phyloP scores from a whole-genome alignment of 2,113 vertebrate species.

The Gyps fulvus region DNA sequence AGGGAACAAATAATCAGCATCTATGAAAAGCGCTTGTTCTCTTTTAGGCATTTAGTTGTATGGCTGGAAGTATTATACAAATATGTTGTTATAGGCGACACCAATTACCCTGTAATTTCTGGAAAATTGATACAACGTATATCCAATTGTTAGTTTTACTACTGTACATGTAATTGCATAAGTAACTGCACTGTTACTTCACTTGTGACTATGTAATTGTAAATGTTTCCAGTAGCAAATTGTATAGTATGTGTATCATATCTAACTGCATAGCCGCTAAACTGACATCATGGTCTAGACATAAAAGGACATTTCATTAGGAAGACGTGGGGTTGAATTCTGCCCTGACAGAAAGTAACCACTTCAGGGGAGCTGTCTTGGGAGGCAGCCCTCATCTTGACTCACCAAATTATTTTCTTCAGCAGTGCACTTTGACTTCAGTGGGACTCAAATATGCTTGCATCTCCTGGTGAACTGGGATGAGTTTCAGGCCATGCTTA shows the following conservation, averaged over 20 bases:
- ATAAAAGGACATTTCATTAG: background rate
- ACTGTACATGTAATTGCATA: background rate
- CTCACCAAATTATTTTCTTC: background rate
- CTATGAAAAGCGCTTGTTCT: background rate
- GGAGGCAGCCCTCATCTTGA: background rate
- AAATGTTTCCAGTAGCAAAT: background rate
- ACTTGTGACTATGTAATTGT: background rate
- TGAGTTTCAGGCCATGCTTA: background rate
- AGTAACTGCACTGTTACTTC: slow-evolving; percentile 19
- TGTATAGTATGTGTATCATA: background rate
- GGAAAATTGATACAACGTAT: background rate
- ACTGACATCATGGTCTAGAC: background rate
- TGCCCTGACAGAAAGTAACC: background rate
- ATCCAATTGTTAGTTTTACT: slow-evolving; percentile 9
- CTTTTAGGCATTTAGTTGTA: background rate
- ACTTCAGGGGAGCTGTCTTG: background rate
- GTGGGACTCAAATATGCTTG: background rate
- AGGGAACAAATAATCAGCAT: background rate
- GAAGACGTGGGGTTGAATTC: background rate
- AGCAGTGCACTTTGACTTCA: slow-evolving; percentile 21
- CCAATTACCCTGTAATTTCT: slow-evolving; percentile 4
- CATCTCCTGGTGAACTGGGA: background rate
- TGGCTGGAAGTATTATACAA: background rate
- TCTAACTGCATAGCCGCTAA: background rate
- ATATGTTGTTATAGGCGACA: background rate